Percentiles rank a stretch among this genome's conserved stretches.
phyloP scores from a whole-genome alignment of 2,113 vertebrate genomes.

The Calonectris borealis region DNA sequence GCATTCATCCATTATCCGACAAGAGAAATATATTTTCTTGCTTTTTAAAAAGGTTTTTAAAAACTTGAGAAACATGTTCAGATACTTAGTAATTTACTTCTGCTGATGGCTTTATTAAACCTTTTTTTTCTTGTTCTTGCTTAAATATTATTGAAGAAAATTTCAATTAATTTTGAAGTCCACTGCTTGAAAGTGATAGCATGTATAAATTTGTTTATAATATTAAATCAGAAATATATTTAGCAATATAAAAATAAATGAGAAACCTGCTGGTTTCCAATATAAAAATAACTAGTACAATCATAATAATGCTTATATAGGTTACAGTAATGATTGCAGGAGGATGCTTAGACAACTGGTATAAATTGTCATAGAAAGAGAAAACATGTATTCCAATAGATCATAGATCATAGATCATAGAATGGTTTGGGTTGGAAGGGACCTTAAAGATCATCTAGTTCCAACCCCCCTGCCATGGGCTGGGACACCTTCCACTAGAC shows the following conservation, averaged over 20 bases:
- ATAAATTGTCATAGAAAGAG: neutral
- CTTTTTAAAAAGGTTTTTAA: neutral
- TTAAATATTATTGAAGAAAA: no score
- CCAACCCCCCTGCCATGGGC: no score
- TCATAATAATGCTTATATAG: neutral
- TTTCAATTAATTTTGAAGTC: no score
- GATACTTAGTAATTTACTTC: no score
- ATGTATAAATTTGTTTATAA: neutral
- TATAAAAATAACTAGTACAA: neutral
- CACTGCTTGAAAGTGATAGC: neutral
- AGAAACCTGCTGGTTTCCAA: neutral
- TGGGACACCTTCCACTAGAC: no score
- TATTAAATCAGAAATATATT: neutral
- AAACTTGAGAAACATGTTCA: neutral
- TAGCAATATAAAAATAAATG: neutral
- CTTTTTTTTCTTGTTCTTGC: no score
- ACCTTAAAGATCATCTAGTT: no score
- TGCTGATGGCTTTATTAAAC: no score
- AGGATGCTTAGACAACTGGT: neutral
- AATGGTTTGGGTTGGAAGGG: no score
- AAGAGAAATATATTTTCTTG: neutral
- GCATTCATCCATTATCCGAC: neutral
- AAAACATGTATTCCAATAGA: neutral
- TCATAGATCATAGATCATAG: neutral
- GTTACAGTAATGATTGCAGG: neutral